These are phyloP conservation scores for Dascillus cervinus DNA, from an alignment of 2,888 invertebrate species.

Conservation along the genomic window DNA sequence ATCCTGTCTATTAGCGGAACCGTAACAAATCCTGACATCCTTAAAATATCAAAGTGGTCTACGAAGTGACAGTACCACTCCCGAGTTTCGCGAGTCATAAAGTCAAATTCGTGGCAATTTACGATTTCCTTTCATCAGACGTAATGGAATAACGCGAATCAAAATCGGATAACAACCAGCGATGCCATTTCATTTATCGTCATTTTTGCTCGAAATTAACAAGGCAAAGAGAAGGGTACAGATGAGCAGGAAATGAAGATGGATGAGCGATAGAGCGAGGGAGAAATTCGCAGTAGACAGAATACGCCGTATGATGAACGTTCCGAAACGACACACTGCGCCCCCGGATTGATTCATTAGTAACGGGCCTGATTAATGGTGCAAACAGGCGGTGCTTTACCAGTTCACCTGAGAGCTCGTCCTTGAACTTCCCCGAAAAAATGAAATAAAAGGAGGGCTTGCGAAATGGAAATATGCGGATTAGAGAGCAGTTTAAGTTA, in stretches of 20 bases:
- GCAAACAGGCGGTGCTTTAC: constrained; percentile 21
- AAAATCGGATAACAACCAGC: constrained; percentile 24
- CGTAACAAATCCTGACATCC: constrained; percentile 4
- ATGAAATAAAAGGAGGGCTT: too few species aligned
- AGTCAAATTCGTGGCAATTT: constrained; percentile 22
- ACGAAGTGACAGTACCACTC: constrained; percentile 14
- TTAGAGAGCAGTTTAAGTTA: constrained; percentile 19
- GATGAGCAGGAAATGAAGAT: constrained; percentile 31
- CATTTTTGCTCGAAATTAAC: constrained; percentile 29
- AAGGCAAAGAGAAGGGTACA: constrained; percentile 23
- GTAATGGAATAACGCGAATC: constrained; percentile 19
- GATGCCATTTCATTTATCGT: constrained; percentile 29
- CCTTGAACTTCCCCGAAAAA: too few species aligned
- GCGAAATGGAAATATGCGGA: constrained; percentile 13
- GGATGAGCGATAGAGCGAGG: constrained; percentile 26
- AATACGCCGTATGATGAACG: constrained; percentile 18
- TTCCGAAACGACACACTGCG: constrained; percentile 22
- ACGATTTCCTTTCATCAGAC: constrained; percentile 20
- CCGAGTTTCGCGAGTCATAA: constrained; percentile 21
- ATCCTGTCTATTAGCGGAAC: too few species aligned
- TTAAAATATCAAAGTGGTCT: constrained; percentile 10
- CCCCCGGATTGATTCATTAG: constrained; percentile 26
- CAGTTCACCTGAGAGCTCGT: constrained; percentile 11
- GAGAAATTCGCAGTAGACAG: constrained; percentile 14
- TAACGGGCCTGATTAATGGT: constrained; percentile 22